Evolutionary conservation across 2,888 invertebrate species (phyloP).

Genomic region (Stenoptilia bipunctidactyla): DNA sequence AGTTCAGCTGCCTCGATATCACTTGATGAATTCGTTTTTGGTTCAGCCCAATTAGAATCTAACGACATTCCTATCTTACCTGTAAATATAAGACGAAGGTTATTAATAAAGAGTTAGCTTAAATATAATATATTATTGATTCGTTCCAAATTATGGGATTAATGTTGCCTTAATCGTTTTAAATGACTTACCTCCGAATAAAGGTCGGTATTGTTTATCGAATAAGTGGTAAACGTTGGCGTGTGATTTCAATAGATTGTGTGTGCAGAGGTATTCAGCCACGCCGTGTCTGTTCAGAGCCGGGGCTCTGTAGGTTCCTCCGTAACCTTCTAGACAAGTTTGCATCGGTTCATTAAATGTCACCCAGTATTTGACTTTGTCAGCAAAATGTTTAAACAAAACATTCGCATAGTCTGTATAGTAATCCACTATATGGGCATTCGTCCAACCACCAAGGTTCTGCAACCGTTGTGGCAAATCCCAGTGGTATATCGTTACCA

Average conservation of each 20-base stretch:
- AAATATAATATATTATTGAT: too few species aligned
- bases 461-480: conserved; percentile 76
- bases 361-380: conserved; percentile 78
- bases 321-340: conserved; percentile 67
- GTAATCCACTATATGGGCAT: conserved; percentile 74
- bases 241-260: conserved; percentile 81
- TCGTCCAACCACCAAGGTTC: conserved; percentile 77
- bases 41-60: conserved; percentile 74
- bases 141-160: too few species aligned
- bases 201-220: conserved; percentile 66
- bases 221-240: conserved; percentile 78
- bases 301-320: conserved; percentile 72
- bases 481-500: conserved; percentile 81
- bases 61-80: conserved; percentile 74
- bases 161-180: too few species aligned
- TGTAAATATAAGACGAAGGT: conserved; percentile 35
- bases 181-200: conserved; percentile 57
- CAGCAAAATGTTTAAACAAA: conserved; percentile 72
- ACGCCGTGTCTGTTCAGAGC: conserved; percentile 71
- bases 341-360: conserved; percentile 83
- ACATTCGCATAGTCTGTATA: conserved; percentile 76
- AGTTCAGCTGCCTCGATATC: conserved; percentile 74
- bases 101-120: too few species aligned
- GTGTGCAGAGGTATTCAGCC: conserved; percentile 77
- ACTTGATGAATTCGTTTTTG: conserved; percentile 56